A percentile compares a stretch with the other conserved stretches of the same genome.
Evolutionary conservation across 2,113 vertebrate species (phyloP).

Genomic region (Microcebus ravelobensis): DNA sequence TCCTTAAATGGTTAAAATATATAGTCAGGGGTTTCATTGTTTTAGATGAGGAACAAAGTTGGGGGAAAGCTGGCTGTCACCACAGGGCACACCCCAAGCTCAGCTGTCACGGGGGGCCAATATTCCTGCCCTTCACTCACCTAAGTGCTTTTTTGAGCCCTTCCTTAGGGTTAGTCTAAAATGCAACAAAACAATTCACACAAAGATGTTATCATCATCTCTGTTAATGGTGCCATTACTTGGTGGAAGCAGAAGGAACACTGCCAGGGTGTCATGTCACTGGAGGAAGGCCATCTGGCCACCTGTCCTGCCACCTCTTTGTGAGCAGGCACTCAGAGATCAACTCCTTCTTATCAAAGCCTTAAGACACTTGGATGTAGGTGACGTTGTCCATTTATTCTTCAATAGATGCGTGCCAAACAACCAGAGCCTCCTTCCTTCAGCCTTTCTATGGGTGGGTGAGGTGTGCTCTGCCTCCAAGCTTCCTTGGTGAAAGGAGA

Average conservation of each 20-base stretch:
- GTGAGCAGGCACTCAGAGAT: background rate
- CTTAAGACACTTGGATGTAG: background rate
- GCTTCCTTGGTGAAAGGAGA: background rate
- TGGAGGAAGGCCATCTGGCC: background rate
- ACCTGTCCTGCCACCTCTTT: background rate
- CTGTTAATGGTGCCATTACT: too few species aligned
- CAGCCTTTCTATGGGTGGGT: too few species aligned
- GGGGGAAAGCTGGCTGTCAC: background rate
- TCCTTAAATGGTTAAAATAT: background rate
- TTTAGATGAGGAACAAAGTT: background rate
- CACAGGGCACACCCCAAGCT: background rate
- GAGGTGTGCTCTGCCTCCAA: background rate
- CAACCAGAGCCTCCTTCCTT: background rate
- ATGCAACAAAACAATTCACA: background rate
- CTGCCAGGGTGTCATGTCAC: background rate
- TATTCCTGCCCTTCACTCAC: background rate
- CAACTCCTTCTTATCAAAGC: background rate
- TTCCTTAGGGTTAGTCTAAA: background rate
- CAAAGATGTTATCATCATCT: background rate
- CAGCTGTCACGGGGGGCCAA: background rate
- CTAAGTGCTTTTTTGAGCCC: background rate
- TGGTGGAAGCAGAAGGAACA: background rate
- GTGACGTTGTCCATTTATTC: background rate
- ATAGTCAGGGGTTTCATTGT: background rate
- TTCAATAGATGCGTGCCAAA: background rate